These are phyloP conservation scores for Chloromyia formosa DNA, from an alignment of 2,888 invertebrate genomes.

Conservation along the genomic window DNA sequence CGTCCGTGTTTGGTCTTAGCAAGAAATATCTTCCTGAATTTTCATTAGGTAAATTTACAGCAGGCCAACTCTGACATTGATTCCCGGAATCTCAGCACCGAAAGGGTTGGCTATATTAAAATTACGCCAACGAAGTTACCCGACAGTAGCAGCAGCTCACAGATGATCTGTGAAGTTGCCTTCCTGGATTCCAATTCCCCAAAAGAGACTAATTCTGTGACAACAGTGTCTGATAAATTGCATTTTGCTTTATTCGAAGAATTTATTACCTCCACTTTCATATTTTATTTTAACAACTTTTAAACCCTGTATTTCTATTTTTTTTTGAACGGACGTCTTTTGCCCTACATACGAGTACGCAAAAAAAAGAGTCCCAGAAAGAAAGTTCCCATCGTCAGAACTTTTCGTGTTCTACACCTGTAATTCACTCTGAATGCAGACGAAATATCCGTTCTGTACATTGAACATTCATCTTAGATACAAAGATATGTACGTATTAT, in stretches of 20 bases:
- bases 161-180: background rate
- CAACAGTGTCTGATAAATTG: constrained; percentile 27
- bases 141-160: background rate
- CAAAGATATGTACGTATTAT: too few relatives aligned
- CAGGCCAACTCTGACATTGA: background rate
- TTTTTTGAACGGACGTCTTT: background rate
- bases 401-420: constrained; percentile 1
- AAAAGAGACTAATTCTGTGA: constrained; percentile 18
- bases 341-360: too few relatives aligned
- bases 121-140: background rate
- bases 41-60: constrained; percentile 5
- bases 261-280: constrained; percentile 19
- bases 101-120: background rate
- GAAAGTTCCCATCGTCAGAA: too few relatives aligned
- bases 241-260: background rate
- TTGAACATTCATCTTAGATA: constrained; percentile 13
- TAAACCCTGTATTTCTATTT: background rate
- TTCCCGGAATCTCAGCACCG: background rate
- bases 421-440: background rate
- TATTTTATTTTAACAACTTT: constrained; percentile 21
- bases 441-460: too few relatives aligned
- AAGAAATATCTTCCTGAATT: constrained; percentile 14
- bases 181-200: constrained; percentile 6
- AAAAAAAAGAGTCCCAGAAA: too few relatives aligned
- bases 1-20: too few relatives aligned